These are phyloP conservation scores for Bellardia pandia DNA, from an alignment of 2,888 invertebrate species.

Conservation along the genomic window DNA sequence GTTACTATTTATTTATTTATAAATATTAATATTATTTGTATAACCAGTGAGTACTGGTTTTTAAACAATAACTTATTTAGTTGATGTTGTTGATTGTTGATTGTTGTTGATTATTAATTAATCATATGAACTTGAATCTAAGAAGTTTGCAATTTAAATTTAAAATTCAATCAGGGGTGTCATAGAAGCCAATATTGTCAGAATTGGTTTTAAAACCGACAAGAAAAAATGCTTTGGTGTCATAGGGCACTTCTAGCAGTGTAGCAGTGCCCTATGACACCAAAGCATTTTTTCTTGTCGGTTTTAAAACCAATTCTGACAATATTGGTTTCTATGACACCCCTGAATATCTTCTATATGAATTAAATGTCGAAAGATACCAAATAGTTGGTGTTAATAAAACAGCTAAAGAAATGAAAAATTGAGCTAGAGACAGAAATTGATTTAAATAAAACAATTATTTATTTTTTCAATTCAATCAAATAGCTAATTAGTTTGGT, in stretches of 20 bases:
- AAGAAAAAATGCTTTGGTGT: no score
- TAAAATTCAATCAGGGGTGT: no score
- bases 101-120: constrained; percentile 41
- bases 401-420: constrained; percentile 10
- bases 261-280: no score
- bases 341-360: constrained; percentile 19
- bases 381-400: no score
- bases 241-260: no score
- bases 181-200: no score
- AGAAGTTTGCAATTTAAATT: constrained; percentile 50
- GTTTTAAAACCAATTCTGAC: no score
- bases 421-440: constrained; percentile 4
- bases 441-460: constrained; percentile 25
- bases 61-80: neutral
- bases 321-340: no score
- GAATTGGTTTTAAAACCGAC: no score
- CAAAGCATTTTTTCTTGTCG: no score
- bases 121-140: constrained; percentile 61
- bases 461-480: constrained; percentile 30
- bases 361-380: neutral
- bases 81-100: no score
- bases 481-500: constrained; percentile 2
- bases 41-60: constrained; percentile 48
- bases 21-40: constrained; percentile 42
- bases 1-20: constrained; percentile 18